Conservation (phyloP, 2,888 invertebrate genomes). For the Cylloceria caligata region DNA sequence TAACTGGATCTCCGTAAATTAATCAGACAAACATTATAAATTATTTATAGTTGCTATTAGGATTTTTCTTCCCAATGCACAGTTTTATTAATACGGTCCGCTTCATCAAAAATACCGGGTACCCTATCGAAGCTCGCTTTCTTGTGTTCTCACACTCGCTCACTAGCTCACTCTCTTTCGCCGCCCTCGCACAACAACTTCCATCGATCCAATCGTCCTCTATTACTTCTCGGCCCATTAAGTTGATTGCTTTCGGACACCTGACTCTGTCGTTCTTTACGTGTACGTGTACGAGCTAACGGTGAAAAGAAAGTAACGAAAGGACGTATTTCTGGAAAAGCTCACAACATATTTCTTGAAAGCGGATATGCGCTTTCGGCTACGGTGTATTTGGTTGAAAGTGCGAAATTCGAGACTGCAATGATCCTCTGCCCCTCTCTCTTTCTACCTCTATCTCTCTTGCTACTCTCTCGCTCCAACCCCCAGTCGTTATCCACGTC, state of each 20-base stretch:
- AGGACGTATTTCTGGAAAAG: constrained; percentile 47
- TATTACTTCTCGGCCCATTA: constrained; percentile 66
- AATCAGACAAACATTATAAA: too few species aligned
- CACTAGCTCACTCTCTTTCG: not conserved
- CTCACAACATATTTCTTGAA: constrained; percentile 54
- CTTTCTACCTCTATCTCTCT: not conserved
- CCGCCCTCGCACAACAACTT: constrained; percentile 53
- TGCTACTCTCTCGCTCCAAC: constrained; percentile 7
- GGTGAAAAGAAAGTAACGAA: constrained; percentile 28
- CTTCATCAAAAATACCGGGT: not conserved
- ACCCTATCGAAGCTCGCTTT: not conserved
- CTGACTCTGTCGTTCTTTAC: constrained; percentile 42
- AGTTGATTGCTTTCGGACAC: constrained; percentile 68
- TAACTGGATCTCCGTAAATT: too few species aligned
- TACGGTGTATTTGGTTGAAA: constrained; percentile 17
- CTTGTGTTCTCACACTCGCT: not conserved
- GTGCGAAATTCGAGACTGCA: constrained; percentile 52
- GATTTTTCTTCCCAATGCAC: not conserved
- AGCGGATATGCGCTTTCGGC: constrained; percentile 26
- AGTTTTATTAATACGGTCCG: not conserved
- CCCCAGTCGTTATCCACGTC: constrained; percentile 19
- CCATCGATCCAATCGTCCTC: constrained; percentile 63
- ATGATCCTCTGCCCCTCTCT: constrained; percentile 1
- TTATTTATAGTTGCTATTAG: too few species aligned
- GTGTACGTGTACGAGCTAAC: constrained; percentile 20